Conservation (phyloP, 2,888 invertebrate genomes). For the Campaea margaritaria region DNA sequence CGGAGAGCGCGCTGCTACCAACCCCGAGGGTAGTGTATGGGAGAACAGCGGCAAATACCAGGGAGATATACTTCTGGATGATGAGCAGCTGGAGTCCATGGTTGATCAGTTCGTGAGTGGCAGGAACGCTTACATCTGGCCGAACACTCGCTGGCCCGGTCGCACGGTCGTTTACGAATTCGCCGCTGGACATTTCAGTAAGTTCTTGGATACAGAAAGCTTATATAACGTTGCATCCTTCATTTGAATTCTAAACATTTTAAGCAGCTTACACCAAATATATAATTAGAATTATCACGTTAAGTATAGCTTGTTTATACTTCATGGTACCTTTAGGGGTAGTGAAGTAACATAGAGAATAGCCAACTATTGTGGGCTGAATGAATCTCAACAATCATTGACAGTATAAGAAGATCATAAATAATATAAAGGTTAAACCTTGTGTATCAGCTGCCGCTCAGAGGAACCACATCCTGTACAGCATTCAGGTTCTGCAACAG, state of each 20-base stretch:
- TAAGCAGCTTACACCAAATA: too few species aligned
- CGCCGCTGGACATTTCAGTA: conserved; percentile 49
- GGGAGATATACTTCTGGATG: conserved; percentile 63
- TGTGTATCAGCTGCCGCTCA: conserved; percentile 33
- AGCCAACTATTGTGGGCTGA: too few species aligned
- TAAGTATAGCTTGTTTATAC: too few species aligned
- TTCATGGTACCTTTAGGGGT: too few species aligned
- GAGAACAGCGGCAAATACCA: conserved; percentile 65
- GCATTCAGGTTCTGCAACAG: conserved; percentile 30
- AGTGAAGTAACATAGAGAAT: too few species aligned
- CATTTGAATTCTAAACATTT: too few species aligned
- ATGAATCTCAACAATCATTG: too few species aligned
- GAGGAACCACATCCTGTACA: conserved; percentile 30
- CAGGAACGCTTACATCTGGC: conserved; percentile 57
- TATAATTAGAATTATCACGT: too few species aligned
- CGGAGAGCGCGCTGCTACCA: conserved; percentile 35
- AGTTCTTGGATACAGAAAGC: too few species aligned
- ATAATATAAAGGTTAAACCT: neutral
- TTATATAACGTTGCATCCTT: too few species aligned
- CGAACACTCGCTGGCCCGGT: conserved; percentile 57
- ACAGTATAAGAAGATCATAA: too few species aligned
- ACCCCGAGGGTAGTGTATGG: conserved; percentile 50
- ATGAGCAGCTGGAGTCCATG: conserved; percentile 53
- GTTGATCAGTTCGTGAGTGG: conserved; percentile 50
- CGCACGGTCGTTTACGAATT: conserved; percentile 56